Evolutionary conservation across 2,113 vertebrate species (phyloP).

Genomic region (Bubalus kerabau): DNA sequence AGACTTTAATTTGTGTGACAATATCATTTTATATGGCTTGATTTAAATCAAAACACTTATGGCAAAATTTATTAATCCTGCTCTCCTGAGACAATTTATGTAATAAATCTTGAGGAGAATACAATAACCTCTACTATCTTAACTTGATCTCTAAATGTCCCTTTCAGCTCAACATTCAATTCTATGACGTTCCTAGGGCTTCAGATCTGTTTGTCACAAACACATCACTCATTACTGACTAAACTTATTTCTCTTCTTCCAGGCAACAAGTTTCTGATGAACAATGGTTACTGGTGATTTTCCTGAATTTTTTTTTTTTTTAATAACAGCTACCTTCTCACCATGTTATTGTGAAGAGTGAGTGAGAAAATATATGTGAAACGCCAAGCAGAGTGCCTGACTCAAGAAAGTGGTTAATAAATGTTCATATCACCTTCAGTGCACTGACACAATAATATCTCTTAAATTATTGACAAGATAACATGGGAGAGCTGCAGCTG

Average conservation of each 20-base stretch:
- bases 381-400: not conserved
- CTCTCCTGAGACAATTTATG: conserved; percentile 35
- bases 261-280: conserved; percentile 6
- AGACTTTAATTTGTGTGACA: conserved; percentile 14
- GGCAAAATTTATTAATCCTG: conserved; percentile 43
- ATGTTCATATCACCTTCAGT: not conserved
- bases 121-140: conserved; percentile 38
- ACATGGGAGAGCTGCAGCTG: not conserved
- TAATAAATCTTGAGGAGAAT: conserved; percentile 39
- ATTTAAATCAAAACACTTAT: conserved; percentile 35
- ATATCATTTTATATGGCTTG: not conserved
- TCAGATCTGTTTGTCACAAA: conserved; percentile 27
- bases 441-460: conserved; percentile 13
- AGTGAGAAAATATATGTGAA: not conserved
- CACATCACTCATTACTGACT: not conserved
- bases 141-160: conserved; percentile 20
- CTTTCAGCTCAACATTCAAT: conserved; percentile 12
- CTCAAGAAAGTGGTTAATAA: conserved; percentile 31
- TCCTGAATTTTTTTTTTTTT: not conserved
- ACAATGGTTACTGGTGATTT: not conserved
- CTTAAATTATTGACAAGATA: conserved; percentile 51
- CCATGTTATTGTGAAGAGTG: not conserved
- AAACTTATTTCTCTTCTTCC: conserved; percentile 26
- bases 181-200: conserved; percentile 11
- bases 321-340: not conserved